Conservation (phyloP, 2,797 vertebrate species). For the Bradypodion ventrale region DNA sequence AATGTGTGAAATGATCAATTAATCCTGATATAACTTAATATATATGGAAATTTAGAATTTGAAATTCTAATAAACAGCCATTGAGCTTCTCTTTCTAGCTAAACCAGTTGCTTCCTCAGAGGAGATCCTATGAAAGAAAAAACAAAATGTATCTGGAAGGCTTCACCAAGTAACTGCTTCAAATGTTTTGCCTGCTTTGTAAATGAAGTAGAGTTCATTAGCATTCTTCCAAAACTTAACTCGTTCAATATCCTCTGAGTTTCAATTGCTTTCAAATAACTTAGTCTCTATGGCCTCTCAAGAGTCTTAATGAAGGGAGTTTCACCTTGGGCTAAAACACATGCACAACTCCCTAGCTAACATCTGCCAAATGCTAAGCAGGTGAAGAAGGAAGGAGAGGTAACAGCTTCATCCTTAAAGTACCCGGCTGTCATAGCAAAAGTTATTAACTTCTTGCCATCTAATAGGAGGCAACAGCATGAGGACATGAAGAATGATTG, state of each 20-base stretch:
- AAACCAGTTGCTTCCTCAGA: conserved; percentile 12
- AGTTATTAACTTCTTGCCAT: conserved; percentile 38
- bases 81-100: conserved; percentile 32
- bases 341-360: conserved; percentile 29
- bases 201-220: conserved; percentile 48
- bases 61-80: conserved; percentile 37
- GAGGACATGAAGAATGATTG: conserved; percentile 11
- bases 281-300: conserved; percentile 56
- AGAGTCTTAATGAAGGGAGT: conserved; percentile 46
- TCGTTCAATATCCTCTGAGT: conserved; percentile 27
- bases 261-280: conserved; percentile 62
- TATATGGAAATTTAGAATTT: conserved; percentile 10
- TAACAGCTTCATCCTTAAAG: conserved; percentile 25
- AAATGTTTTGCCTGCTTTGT: neutral
- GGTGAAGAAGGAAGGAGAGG: conserved; percentile 16
- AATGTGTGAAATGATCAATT: neutral
- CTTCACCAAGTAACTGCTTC: neutral
- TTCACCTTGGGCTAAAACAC: conserved; percentile 53
- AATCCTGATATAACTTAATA: neutral
- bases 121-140: neutral
- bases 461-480: conserved; percentile 31
- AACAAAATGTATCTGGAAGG: neutral
- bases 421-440: conserved; percentile 30
- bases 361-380: conserved; percentile 38
- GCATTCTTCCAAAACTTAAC: conserved; percentile 40